These are phyloP conservation scores for Ceratina japonica DNA, from an alignment of 1,140 invertebrate species.

Conservation along the genomic window DNA sequence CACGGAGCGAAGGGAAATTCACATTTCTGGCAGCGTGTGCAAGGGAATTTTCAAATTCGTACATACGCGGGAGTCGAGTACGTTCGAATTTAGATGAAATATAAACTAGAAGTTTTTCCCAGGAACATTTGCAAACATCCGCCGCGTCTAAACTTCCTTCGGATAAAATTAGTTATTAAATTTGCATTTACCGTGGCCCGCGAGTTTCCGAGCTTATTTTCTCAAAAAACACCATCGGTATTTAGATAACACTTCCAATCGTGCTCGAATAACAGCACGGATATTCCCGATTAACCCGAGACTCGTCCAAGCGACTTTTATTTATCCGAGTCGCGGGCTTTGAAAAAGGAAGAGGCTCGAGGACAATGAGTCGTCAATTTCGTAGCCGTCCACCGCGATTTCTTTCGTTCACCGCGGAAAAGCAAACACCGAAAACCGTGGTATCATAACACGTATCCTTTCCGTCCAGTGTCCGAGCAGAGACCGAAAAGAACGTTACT, in stretches of 20 bases:
- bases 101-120: conserved; percentile 11
- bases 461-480: background rate
- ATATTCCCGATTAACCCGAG: conserved; percentile 2
- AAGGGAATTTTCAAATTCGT: conserved; percentile 11
- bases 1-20: background rate
- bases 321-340: conserved; percentile 27
- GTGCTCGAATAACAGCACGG: background rate
- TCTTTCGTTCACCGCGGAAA: conserved; percentile 28
- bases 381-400: conserved; percentile 39
- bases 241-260: conserved; percentile 5
- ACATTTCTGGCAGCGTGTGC: background rate
- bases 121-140: background rate
- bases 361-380: conserved; percentile 52
- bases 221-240: conserved; percentile 26
- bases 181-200: conserved; percentile 5
- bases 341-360: conserved; percentile 19
- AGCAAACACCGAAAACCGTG: conserved; percentile 55
- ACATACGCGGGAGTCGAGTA: background rate
- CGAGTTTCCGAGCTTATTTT: conserved; percentile 15
- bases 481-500: conserved; percentile 33
- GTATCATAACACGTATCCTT: conserved; percentile 57
- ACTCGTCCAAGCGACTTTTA: background rate
- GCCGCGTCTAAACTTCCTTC: conserved; percentile 1
- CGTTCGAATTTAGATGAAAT: conserved; percentile 10
- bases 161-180: conserved; percentile 12